Evolutionary conservation across 2,888 invertebrate species (phyloP), one percentile per base, ranked within the genome.

Genomic region (Platypus cylindrus): DNA sequence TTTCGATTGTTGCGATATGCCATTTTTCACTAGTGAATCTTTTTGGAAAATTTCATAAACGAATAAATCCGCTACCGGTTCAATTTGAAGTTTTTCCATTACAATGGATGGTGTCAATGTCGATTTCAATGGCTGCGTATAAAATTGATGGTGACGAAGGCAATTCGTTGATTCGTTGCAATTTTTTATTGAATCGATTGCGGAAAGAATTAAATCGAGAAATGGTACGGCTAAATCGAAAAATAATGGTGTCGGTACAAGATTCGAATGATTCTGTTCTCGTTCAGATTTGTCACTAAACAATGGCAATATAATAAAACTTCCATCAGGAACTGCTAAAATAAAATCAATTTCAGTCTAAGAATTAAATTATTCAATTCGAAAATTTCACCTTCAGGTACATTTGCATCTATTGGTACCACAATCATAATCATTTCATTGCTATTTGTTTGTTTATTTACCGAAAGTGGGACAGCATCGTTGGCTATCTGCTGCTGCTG

Each of bases 151-250:
- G n/a, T n/a, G n/a, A 25, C 47, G 45, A 7, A 58, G 24, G 40
- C 59, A 60, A 30, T 50, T 45, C n/a, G 52, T 9, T 1, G 56
- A 55, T 32, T 53, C 50, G 38, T 57, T 58, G 44, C 60, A 60
- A 31, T 52, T 40, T 5, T 34, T 37, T 5, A 59, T 29, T 24
- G 52, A 52, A 13, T 45, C 34, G 17, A 48, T 44, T 15, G 56
- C 36, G 32, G 49, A 47, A 32, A 49, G 42, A 0, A 50, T 46
- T 30, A 49, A 53, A 24, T 46, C 47, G 9, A 60, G 26, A 9
- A 63, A 44, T 2, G 59, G 56, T 34, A 47, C 47, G 0, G 61
- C 58, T 7, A 59, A 45, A 34, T 60, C 60, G 26, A 63, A 56
- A 4, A 62, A 45, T 17, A 58, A 22, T 2, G 58, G 56, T 7